phyloP scores from a whole-genome alignment of 2,888 invertebrate genomes.

The Brachyptera risi region DNA sequence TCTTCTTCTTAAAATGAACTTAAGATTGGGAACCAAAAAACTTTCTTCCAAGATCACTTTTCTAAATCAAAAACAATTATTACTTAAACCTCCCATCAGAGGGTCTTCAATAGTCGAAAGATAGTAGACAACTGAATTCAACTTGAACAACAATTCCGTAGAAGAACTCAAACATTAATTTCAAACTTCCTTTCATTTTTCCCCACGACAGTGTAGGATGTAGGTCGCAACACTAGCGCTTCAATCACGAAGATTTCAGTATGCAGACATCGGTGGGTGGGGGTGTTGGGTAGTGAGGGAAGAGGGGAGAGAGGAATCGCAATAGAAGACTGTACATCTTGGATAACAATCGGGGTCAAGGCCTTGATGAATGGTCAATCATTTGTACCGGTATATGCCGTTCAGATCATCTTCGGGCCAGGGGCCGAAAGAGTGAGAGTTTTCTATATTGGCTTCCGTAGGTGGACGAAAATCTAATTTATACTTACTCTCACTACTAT shows the following conservation, averaged over 20 bases:
- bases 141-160: background rate
- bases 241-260: no score
- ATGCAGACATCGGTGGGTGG: no score
- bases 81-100: slow-evolving; percentile 15
- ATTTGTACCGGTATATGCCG: no score
- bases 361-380: slow-evolving; percentile 1
- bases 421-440: slow-evolving; percentile 1
- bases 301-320: no score
- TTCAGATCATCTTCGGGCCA: background rate
- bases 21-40: slow-evolving; percentile 3
- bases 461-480: background rate
- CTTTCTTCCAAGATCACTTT: background rate
- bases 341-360: slow-evolving; percentile 6
- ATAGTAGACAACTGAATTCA: slow-evolving; percentile 14
- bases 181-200: slow-evolving; percentile 27
- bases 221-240: slow-evolving; percentile 16
- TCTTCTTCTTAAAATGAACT: background rate
- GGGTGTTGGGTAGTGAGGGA: no score
- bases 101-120: slow-evolving; percentile 2
- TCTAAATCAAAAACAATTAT: background rate
- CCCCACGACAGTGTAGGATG: slow-evolving; percentile 15
- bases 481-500: no score
- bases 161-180: slow-evolving; percentile 21
- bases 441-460: background rate
- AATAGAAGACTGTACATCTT: no score